phyloP scores from a whole-genome alignment of 2,113 vertebrate genomes.

The Vicugna pacos region DNA sequence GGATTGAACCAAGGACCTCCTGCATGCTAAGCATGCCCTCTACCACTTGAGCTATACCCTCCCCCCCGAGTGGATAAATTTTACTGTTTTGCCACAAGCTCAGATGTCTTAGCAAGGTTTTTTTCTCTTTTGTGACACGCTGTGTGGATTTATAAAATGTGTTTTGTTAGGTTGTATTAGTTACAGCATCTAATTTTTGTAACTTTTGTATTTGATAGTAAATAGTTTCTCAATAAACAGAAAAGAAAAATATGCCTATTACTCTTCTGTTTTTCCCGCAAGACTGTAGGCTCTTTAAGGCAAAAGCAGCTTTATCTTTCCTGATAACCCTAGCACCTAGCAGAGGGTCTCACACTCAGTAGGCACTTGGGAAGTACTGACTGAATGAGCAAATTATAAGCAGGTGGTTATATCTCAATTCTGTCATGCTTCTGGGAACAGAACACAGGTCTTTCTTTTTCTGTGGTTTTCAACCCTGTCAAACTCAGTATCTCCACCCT shows the following conservation, averaged over 20 bases:
- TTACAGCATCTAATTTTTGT: neutral
- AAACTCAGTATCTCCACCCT: neutral
- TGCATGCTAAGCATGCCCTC: too few species aligned
- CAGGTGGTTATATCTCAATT: neutral
- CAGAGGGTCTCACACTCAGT: neutral
- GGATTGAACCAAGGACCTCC: too few species aligned
- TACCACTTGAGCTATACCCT: too few species aligned
- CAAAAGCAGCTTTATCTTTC: neutral
- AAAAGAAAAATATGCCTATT: neutral
- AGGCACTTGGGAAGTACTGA: neutral
- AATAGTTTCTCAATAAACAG: neutral
- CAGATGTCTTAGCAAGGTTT: neutral
- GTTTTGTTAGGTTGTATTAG: neutral
- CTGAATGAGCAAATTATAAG: neutral
- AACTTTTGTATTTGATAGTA: neutral
- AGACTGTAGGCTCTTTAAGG: neutral
- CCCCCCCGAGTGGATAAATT: neutral
- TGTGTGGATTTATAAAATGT: neutral
- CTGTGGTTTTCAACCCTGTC: neutral
- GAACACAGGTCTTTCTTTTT: neutral
- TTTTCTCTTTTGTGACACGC: neutral
- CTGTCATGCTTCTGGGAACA: neutral
- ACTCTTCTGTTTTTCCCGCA: neutral
- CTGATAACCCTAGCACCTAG: neutral
- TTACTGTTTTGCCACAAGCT: slow-evolving; percentile 2